Base-by-base conservation (phyloP, 2,888 invertebrate species). In the Seira musarum region DNA sequence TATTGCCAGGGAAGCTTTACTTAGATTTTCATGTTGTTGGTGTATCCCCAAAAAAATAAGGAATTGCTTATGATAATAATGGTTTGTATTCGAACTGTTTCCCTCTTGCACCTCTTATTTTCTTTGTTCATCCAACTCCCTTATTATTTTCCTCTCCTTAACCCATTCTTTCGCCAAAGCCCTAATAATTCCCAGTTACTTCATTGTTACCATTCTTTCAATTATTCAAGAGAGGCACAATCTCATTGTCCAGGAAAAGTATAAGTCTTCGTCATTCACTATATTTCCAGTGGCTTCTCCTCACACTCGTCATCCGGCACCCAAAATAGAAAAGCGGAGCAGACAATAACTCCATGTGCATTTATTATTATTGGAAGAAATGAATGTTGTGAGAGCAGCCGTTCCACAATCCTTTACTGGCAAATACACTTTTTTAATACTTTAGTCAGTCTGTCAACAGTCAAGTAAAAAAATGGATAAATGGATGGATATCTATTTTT, bases 221-320 rank as follows among this genome's bases (percentile, higher is more conserved):
- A 21, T 40, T 61, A 65, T 61, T 71, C 72, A 70, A 21, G 19
- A 65, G 60, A 46, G 46, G 60, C 22, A 66, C 60, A 66, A 60
- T 6, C 19, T 60, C 75, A 65, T 65, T 71, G 71, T 78, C 71
- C 71, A 61, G 49, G 67, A 73, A 61, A 73, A 73, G 69, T 73
- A 80, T 73, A 80, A 80, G 49, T 73, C 73, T 80, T 73, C 68
- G 60, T 46, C 69, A 69, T 53, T 77, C 71, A 78, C 68, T 40
- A n/a, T n/a, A n/a, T n/a, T n/a, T n/a, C n/a, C n/a, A n/a, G n/a
- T n/a, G n/a, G n/a, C 40, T 40, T 40, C 40, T 40, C 40, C 40
- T 13, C 6, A 40, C 6, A 40, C 6, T 8, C 13, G 40, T 40
- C 6, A n/a, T n/a, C n/a, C n/a, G 13, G 40, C 40, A 40, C 13